These are phyloP conservation scores for Chelidonichthys spinosus DNA, from an alignment of 2,797 vertebrate species.

Conservation along the genomic window DNA sequence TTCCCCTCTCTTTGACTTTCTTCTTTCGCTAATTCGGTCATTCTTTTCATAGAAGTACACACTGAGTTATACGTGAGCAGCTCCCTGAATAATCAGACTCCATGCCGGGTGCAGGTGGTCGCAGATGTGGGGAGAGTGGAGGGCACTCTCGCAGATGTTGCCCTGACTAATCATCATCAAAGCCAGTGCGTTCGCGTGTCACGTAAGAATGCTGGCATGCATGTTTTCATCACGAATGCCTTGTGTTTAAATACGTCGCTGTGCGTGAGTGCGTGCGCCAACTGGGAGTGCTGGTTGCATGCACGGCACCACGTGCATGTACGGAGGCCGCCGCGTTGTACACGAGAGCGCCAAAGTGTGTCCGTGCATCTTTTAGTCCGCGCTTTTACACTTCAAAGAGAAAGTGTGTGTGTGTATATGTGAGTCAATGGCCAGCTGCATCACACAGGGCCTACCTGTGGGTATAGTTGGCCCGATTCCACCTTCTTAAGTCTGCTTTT, in stretches of 20 bases:
- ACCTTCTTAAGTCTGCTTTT: constrained; percentile 72
- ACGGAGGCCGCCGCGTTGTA: neutral
- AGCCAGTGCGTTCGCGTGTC: constrained; percentile 50
- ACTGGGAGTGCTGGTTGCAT: constrained; percentile 11
- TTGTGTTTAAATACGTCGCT: constrained; percentile 37
- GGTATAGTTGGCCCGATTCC: constrained; percentile 65
- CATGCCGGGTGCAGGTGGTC: constrained; percentile 62
- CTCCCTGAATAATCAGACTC: constrained; percentile 42
- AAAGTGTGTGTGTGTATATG: constrained; percentile 34
- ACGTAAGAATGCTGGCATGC: constrained; percentile 28
- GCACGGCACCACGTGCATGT: neutral
- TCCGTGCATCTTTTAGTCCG: constrained; percentile 48
- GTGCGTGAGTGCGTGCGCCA: constrained; percentile 18
- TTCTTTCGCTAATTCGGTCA: constrained; percentile 12
- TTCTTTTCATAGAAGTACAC: constrained; percentile 36
- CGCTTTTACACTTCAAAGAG: constrained; percentile 58
- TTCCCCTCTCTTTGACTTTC: neutral
- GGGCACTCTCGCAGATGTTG: constrained; percentile 72
- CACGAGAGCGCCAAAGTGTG: constrained; percentile 18
- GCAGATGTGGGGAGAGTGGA: constrained; percentile 52
- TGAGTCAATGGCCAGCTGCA: constrained; percentile 76
- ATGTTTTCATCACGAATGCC: constrained; percentile 40
- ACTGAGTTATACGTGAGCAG: constrained; percentile 38
- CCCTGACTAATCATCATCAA: constrained; percentile 73
- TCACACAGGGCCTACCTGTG: constrained; percentile 65